Evolutionary conservation across 2,797 vertebrate genomes (phyloP), one percentile per base, ranked within the genome.

Genomic region (Anguilla anguilla): DNA sequence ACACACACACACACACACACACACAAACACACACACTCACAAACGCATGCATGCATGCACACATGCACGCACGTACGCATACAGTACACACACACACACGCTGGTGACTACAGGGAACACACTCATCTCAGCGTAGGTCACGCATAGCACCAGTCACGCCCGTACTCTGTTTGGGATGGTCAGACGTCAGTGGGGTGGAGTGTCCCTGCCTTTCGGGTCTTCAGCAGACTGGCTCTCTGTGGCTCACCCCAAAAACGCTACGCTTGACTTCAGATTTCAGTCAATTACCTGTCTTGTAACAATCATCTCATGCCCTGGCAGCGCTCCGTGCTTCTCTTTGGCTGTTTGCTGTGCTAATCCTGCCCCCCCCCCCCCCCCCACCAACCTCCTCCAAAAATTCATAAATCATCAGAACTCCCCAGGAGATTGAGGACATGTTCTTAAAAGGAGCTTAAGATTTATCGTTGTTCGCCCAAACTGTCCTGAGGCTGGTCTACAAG

Each of bases 401-500:
- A 93, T 89, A 94, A 94, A 94, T 92, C 94, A 94, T 93, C 94
- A 94, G 93, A 94, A 92, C 91, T 86, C 88, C 91, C 72, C 74
- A 88, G 92, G 91, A 94, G 94, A 95, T 93, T 94, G 92, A 94
- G 93, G 92, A 90, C 93, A 92, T 83, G 67, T 93, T 94, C 92
- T 91, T 92, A 89, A 85, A 85, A 91, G 91, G 89, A 90, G 85
- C 72, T 46, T 92, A 89, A 93, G 93, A 94, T 95, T 95, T 92
- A 94, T 93, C 85, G 35, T 46, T 31, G 64, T n/a, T 86, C 88
- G 89, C 85, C 46, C 7, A 64, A 57, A 67, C 85, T 55, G 86
- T 83, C 55, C 49, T 87, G 85, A 77, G 82, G 81, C 88, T 9
- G 69, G 90, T 91, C n/a, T 85, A 88, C 87, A 90, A 91, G 91